These are phyloP conservation scores for Channa maculata DNA, from an alignment of 2,113 vertebrate species.

Conservation along the genomic window DNA sequence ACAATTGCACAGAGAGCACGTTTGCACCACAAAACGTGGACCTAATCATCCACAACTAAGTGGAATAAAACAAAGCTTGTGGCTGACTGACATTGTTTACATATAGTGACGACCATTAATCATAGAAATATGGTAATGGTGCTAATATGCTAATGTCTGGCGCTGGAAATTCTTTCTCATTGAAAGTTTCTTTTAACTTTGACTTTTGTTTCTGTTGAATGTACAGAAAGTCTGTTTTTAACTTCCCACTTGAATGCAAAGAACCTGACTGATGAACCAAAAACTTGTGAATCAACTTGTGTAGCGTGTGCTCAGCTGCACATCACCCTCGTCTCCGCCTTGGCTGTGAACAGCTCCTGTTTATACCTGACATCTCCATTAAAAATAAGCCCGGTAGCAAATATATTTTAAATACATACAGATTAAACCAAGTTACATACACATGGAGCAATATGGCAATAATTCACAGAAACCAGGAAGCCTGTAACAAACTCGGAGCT, in stretches of 20 bases:
- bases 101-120: no score
- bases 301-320: background rate
- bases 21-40: no score
- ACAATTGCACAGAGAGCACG: no score
- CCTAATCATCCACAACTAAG: no score
- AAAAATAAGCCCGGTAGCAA: slow-evolving; percentile 10
- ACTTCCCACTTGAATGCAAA: background rate
- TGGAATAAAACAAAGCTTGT: no score
- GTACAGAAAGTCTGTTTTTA: background rate
- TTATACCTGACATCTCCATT: slow-evolving; percentile 44
- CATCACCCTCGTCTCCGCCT: background rate
- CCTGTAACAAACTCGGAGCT: slow-evolving; percentile 50
- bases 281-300: background rate
- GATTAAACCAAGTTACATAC: slow-evolving; percentile 57
- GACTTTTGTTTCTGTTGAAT: no score
- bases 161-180: no score
- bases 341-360: slow-evolving; percentile 23
- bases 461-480: slow-evolving; percentile 71
- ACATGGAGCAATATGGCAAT: slow-evolving; percentile 60
- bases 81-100: no score
- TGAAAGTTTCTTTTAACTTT: no score
- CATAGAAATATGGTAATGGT: no score
- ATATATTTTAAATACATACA: slow-evolving; percentile 46
- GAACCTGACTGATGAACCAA: background rate
- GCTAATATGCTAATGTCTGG: no score